Base-by-base conservation (phyloP, 1,140 invertebrate species). In the Dryas iulia region DNA sequence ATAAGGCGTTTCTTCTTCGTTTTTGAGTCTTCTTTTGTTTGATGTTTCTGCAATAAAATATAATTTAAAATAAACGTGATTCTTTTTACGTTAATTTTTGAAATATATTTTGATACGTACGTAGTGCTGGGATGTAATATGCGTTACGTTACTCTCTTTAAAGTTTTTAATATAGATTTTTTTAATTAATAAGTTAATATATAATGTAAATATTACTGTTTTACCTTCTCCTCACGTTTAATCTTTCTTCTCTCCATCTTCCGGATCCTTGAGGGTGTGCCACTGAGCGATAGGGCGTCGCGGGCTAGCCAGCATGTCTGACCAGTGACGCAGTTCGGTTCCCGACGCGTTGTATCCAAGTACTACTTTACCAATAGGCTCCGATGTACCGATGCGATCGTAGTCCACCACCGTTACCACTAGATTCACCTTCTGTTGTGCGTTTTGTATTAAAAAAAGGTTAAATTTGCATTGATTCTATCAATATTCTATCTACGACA, bases 351-450 rank as follows among this genome's bases (percentile, higher is more conserved):
- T 99, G 93, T 98, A 99, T 54, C 99, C 99, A 73, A 99, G 94
- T 65, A 99, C 94, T 70, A 98, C 97, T 92, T 98, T 98, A 72
- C 99, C 99, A 87, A 99, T 99, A 18, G 99, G 98, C 92, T 99
- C 99, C 74, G 98, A 99, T 54, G 98, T 99, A 56, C 99, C 99
- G 91, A 99, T 99, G 91, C 99, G 97, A 94, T 99, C 99, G 92
- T 99, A 99, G 93, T 99, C 99, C 86, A 99, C 98, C 77, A 99
- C 99, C 59, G 99, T 99, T 78, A 99, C 97, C 85, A 98, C 95
- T 93, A 99, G 94, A 92, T 98, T 97, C 76, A 99, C 98, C 98
- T 99, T 99, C 98, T 99, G 95, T 69, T 93, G 77, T 77, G 67
- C 71, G 77, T 77, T 79, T 78, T 31, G 59, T 59, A 74, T 60